Percentiles rank a stretch among this genome's conserved stretches.
These are phyloP conservation scores for Sthenelais limicola DNA, from an alignment of 2,888 invertebrate genomes.

Conservation along the genomic window DNA sequence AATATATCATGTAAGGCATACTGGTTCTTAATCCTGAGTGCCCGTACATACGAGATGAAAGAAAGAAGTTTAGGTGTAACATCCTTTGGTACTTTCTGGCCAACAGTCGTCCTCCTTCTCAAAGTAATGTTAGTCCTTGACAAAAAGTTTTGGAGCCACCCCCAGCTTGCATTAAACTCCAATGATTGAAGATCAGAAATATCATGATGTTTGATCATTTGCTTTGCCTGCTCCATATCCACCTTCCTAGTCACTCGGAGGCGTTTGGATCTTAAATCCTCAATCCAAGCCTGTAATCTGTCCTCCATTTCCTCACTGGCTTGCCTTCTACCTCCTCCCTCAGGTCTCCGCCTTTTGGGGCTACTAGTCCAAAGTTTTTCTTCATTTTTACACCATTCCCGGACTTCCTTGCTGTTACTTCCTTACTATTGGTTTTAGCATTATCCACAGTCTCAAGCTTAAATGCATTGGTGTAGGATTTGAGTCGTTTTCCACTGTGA, in stretches of 20 bases:
- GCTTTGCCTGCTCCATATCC: neutral
- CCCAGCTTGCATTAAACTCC: too few relatives aligned
- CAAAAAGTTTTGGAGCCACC: too few relatives aligned
- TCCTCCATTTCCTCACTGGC: neutral
- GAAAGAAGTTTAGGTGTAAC: neutral
- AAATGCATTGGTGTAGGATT: too few relatives aligned
- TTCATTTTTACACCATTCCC: neutral
- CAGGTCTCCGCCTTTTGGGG: neutral
- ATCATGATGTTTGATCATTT: neutral
- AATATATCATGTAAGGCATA: neutral
- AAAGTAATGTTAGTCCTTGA: too few relatives aligned
- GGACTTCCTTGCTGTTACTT: neutral
- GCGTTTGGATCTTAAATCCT: neutral
- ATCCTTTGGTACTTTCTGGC: neutral
- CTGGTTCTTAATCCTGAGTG: neutral
- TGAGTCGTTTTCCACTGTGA: too few relatives aligned
- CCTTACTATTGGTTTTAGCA: too few relatives aligned
- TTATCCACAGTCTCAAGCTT: neutral
- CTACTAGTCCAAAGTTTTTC: neutral
- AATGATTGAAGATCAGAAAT: too few relatives aligned
- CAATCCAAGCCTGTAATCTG: neutral
- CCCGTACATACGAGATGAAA: neutral
- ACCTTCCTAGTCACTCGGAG: neutral
- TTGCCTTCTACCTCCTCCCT: neutral
- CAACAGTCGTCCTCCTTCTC: neutral